Evolutionary conservation across 2,888 invertebrate species (phyloP).

Genomic region (Adineta ricciae): DNA sequence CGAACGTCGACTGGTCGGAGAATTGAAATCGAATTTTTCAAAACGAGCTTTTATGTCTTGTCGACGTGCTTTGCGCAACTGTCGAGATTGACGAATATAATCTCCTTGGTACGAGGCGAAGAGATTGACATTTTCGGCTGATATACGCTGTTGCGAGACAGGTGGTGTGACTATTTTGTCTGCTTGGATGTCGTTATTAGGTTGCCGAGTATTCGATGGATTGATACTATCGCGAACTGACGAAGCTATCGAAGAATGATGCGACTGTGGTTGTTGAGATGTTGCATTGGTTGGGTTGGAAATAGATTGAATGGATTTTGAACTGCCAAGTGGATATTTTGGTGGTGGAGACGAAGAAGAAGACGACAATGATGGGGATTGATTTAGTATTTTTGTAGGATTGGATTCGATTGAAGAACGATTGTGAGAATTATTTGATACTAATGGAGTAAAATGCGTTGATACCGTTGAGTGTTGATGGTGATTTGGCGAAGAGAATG

Average conservation of each 20-base stretch:
- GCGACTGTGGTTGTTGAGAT: not conserved
- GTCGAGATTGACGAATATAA: constrained; percentile 6
- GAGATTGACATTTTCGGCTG: not conserved
- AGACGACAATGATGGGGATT: not conserved
- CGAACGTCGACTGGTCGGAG: not conserved
- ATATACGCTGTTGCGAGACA: not conserved
- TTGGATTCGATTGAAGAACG: not conserved
- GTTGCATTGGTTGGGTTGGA: not conserved
- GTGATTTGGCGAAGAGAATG: not conserved
- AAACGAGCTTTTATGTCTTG: constrained; percentile 20
- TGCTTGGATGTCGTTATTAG: not conserved
- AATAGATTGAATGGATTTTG: not conserved
- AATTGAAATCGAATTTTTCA: not conserved
- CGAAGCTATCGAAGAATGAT: not conserved
- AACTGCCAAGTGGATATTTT: not conserved
- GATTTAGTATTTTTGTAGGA: not conserved
- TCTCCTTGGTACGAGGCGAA: not conserved
- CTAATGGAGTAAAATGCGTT: not conserved
- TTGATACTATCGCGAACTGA: not conserved
- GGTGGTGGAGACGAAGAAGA: not conserved
- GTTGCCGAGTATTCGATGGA: not conserved
- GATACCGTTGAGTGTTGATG: not conserved
- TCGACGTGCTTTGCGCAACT: constrained; percentile 18
- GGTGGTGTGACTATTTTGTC: not conserved
- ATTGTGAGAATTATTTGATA: not conserved